Evolutionary conservation across 2,797 vertebrate species (phyloP).

Genomic region (Coluber constrictor): DNA sequence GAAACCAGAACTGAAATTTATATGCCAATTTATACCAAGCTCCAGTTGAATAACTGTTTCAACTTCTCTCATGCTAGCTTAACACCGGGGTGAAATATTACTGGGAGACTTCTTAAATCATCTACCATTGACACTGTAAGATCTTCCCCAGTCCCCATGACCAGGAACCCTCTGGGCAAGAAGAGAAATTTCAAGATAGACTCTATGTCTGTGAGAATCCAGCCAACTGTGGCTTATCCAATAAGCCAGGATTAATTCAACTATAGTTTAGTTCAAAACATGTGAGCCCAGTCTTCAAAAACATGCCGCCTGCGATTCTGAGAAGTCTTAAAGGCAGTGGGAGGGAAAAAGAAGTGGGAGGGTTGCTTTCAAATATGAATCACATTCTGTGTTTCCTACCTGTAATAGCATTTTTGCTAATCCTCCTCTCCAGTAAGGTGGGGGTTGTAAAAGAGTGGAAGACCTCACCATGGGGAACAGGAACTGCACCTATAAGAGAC

Average conservation of each 20-base stretch:
- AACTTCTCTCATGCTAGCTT: neutral
- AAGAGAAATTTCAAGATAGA: neutral
- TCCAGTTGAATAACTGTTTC: neutral
- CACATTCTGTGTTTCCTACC: conserved; percentile 17
- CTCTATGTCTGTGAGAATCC: neutral
- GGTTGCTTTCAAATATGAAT: conserved; percentile 10
- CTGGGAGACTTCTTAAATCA: neutral
- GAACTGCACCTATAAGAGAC: neutral
- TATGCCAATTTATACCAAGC: neutral
- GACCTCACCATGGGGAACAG: neutral
- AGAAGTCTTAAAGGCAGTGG: neutral
- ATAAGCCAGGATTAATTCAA: neutral
- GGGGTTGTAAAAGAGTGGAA: conserved; percentile 39
- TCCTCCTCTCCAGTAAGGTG: conserved; percentile 5
- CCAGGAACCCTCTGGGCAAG: neutral
- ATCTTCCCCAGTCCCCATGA: neutral
- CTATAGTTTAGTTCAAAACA: neutral
- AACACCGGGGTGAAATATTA: neutral
- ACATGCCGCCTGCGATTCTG: neutral
- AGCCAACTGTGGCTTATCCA: neutral
- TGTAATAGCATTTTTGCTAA: neutral
- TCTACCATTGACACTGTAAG: neutral
- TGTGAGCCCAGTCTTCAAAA: conserved; percentile 20
- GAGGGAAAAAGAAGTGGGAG: neutral
- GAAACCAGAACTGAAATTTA: neutral